Base-by-base conservation (phyloP, 2,888 invertebrate genomes). In the Lumbricus terrestris region DNA sequence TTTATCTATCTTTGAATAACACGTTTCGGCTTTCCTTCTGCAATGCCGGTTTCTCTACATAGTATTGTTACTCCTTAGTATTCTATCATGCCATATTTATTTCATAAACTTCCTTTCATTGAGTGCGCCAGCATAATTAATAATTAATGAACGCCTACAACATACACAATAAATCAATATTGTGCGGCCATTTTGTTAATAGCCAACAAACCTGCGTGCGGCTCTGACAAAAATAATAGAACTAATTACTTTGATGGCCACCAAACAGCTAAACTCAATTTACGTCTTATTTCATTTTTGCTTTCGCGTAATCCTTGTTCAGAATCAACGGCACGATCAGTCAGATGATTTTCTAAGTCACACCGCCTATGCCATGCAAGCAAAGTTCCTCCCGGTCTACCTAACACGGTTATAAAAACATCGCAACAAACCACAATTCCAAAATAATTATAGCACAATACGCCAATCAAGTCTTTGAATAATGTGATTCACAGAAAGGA, bases 101-200 rank as follows among this genome's bases (percentile, higher is more conserved):
- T 69, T 69, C 69, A n/a, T n/a, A 6, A 29, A n/a, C 29, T 29
- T 69, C n/a, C n/a, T 3, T 69, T 29, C 29, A 29, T 16, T 69
- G 69, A n/a, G 69, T n/a, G 69, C n/a, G n/a, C 11, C 0, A 69
- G 8, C n/a, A n/a, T 69, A 69, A 69, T 69, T 69, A 69, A 69
- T 69, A 69, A 69, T 69, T 69, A 69, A 69, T 69, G 29, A 69
- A n/a, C 69, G 69, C 69, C 69, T n/a, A 37, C 85, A 85, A 34
- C n/a, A n/a, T 85, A 35, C 85, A 85, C 85, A 85, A 34, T 85
- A 85, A 85, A 85, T 69, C 69, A 69, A 69, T 69, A 69, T 69
- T 69, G 29, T 69, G 69, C 69, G 29, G 69, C 69, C 69, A 69
- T 69, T 69, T 69, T 69, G 69, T n/a, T 69, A 69, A n/a, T 13